These are phyloP conservation scores for Mnemiopsis leidyi DNA, from an alignment of 37 sponge, comb jelly and placozoan species.

Conservation along the genomic window DNA sequence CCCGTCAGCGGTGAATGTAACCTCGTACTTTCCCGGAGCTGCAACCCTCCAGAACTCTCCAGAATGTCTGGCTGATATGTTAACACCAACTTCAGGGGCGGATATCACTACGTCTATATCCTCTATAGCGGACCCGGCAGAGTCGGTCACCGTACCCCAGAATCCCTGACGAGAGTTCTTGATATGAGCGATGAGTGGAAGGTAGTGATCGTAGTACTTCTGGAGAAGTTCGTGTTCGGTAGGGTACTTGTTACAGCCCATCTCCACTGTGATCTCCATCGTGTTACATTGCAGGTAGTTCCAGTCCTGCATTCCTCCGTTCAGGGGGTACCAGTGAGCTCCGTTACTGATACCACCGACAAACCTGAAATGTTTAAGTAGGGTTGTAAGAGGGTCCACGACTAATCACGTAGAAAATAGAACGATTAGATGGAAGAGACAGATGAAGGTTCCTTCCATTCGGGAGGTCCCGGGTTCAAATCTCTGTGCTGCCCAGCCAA, in stretches of 20 bases:
- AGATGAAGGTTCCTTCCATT: too few species aligned
- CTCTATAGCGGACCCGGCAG: neutral
- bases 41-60: conserved; percentile 1
- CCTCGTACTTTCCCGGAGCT: neutral
- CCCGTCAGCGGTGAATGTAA: neutral
- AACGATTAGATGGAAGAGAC: too few species aligned
- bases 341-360: conserved; percentile 79
- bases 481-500: too few species aligned
- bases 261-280: conserved; percentile 80
- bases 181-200: neutral
- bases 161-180: conserved; percentile 14
- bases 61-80: neutral
- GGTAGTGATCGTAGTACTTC: conserved; percentile 63
- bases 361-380: too few species aligned
- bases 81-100: neutral
- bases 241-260: conserved; percentile 79
- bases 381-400: too few species aligned
- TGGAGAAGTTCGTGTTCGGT: conserved; percentile 11
- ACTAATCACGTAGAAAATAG: too few species aligned
- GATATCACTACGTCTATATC: neutral
- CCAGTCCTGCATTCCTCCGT: conserved; percentile 83
- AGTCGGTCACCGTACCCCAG: neutral
- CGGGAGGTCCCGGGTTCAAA: too few species aligned
- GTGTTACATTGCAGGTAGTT: conserved; percentile 75
- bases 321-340: conserved; percentile 76